Conservation (phyloP, 2,888 invertebrate species). For the Idaea straminata region DNA sequence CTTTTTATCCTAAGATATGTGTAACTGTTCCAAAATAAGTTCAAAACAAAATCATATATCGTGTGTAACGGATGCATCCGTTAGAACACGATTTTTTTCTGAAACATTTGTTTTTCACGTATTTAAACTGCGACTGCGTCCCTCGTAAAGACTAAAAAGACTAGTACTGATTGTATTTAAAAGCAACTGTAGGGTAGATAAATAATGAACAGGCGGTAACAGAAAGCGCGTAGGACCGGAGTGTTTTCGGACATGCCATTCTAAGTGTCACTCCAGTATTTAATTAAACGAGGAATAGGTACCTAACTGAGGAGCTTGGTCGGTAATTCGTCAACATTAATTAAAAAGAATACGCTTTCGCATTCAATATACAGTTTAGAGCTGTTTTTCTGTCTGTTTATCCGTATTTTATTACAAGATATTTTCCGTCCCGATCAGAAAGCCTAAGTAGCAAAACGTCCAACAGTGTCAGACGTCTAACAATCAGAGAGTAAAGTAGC, state of each 20-base stretch:
- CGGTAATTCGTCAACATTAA: slow-evolving; percentile 80
- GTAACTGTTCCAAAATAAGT: too few species aligned
- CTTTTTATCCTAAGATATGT: too few species aligned
- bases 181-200: neutral
- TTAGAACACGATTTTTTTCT: too few species aligned
- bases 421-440: too few species aligned
- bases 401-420: slow-evolving; percentile 16
- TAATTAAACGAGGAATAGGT: slow-evolving; percentile 73
- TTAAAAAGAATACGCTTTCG: slow-evolving; percentile 69
- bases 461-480: too few species aligned
- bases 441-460: too few species aligned
- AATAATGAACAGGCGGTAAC: slow-evolving; percentile 59
- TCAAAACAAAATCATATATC: too few species aligned
- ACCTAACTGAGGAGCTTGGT: slow-evolving; percentile 71
- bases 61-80: too few species aligned
- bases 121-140: too few species aligned
- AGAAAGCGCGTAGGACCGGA: slow-evolving; percentile 22
- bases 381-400: slow-evolving; percentile 9
- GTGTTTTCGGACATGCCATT: slow-evolving; percentile 53
- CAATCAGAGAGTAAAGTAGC: too few species aligned
- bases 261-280: slow-evolving; percentile 76
- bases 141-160: neutral
- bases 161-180: neutral
- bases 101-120: too few species aligned
- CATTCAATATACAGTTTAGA: neutral